These are phyloP conservation scores for Alloscopus bannaensis DNA, from an alignment of 2,888 invertebrate species.

Conservation along the genomic window DNA sequence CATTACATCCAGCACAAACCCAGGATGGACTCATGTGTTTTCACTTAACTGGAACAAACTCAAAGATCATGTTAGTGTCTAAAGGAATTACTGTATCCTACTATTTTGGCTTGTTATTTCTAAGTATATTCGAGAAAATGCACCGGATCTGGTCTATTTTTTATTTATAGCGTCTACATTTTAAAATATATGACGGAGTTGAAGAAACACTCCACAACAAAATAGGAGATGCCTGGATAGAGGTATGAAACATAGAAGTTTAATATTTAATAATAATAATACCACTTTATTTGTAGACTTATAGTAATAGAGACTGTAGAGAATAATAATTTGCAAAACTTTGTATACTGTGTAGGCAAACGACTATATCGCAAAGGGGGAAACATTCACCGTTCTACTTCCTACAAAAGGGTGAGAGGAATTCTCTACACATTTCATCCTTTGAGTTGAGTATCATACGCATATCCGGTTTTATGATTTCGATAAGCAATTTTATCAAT, in stretches of 20 bases:
- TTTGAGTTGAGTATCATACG: constrained; percentile 1
- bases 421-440: neutral
- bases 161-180: constrained; percentile 39
- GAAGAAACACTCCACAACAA: no score
- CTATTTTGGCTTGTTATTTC: no score
- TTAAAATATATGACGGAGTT: constrained; percentile 38
- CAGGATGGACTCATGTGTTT: constrained; percentile 36
- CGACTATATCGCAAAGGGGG: constrained; percentile 44
- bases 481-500: neutral
- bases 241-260: constrained; percentile 15
- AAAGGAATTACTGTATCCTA: no score
- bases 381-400: constrained; percentile 37
- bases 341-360: constrained; percentile 30
- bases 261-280: neutral
- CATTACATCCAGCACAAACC: constrained; percentile 31
- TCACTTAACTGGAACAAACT: constrained; percentile 44
- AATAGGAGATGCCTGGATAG: constrained; percentile 41
- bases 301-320: no score
- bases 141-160: no score
- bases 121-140: no score
- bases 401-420: constrained; percentile 46
- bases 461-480: no score
- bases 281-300: neutral
- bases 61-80: constrained; percentile 47
- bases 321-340: no score